Evolutionary conservation across 1,140 invertebrate species (phyloP).

Genomic region (Conus ventricosus): DNA sequence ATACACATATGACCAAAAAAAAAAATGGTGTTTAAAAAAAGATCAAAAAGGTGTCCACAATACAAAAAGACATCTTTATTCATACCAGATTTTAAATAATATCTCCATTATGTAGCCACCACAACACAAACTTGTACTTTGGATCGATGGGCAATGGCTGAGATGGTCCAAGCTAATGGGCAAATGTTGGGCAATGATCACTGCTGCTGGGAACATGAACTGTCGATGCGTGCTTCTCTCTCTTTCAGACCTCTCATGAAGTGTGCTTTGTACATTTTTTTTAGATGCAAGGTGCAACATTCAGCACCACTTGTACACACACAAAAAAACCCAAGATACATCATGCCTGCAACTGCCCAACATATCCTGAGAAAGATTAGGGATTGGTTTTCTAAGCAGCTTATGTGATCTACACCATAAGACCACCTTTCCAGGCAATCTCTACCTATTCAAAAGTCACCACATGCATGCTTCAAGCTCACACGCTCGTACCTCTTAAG

Average conservation of each 20-base stretch:
- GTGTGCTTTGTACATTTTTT: no score
- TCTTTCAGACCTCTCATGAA: no score
- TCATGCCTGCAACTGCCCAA: neutral
- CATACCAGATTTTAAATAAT: neutral
- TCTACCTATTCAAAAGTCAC: no score
- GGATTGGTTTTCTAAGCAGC: no score
- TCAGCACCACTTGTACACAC: no score
- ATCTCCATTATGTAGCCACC: neutral
- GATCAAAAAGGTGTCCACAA: neutral
- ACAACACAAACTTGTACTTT: neutral
- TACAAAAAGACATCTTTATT: neutral
- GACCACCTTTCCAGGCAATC: no score
- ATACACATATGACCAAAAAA: neutral
- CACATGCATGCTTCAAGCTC: neutral
- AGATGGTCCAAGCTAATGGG: neutral
- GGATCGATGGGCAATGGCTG: neutral
- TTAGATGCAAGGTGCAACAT: neutral
- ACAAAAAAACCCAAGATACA: neutral
- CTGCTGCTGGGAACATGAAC: neutral
- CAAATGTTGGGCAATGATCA: neutral
- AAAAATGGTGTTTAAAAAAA: neutral
- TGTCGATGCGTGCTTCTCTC: neutral
- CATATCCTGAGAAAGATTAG: neutral
- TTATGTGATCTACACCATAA: no score
- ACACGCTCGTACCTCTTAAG: neutral